Conservation (phyloP, 30 jellyfish, hydroid and myxozoan species). For the Catostylus mosaicus region DNA sequence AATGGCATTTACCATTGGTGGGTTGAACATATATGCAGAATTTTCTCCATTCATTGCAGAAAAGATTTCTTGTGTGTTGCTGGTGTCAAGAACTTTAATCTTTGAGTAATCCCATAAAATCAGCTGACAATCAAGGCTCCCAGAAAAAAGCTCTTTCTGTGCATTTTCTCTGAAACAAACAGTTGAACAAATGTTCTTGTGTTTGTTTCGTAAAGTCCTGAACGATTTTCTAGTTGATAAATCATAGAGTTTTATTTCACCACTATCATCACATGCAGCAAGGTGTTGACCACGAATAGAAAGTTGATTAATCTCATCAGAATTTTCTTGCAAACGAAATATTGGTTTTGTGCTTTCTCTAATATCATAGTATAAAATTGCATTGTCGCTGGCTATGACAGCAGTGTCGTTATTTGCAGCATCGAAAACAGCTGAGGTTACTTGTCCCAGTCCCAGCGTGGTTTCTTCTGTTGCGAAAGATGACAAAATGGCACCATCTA, state of each 20-base stretch:
- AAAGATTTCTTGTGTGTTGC: slow-evolving; percentile 68
- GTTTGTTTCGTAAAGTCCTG: slow-evolving; percentile 80
- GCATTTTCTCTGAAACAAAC: slow-evolving; percentile 45
- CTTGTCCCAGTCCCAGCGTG: slow-evolving; percentile 20
- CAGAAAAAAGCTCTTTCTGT: slow-evolving; percentile 71
- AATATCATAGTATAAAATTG: slow-evolving; percentile 41
- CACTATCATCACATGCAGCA: slow-evolving; percentile 95
- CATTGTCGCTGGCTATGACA: slow-evolving; percentile 50
- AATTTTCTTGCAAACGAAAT: slow-evolving; percentile 54
- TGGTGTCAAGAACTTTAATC: slow-evolving; percentile 50
- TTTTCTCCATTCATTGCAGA: slow-evolving; percentile 54
- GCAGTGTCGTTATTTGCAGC: slow-evolving; percentile 18
- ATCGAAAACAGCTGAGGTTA: slow-evolving; percentile 55
- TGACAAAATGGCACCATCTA: slow-evolving; percentile 29
- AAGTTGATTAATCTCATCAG: slow-evolving; percentile 84
- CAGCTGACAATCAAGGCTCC: slow-evolving; percentile 90
- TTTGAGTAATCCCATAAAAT: slow-evolving; percentile 74
- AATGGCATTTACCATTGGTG: slow-evolving; percentile 84
- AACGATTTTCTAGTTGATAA: slow-evolving; percentile 34
- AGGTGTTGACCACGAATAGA: slow-evolving; percentile 26
- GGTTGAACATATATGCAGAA: slow-evolving; percentile 85
- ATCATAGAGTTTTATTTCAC: slow-evolving; percentile 84
- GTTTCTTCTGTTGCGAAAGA: background rate
- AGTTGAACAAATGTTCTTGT: slow-evolving; percentile 86
- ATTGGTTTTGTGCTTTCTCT: slow-evolving; percentile 28